Evolutionary conservation across 1,140 invertebrate species (phyloP), one percentile per base, ranked within the genome.

Genomic region (Drosophila sproati): DNA sequence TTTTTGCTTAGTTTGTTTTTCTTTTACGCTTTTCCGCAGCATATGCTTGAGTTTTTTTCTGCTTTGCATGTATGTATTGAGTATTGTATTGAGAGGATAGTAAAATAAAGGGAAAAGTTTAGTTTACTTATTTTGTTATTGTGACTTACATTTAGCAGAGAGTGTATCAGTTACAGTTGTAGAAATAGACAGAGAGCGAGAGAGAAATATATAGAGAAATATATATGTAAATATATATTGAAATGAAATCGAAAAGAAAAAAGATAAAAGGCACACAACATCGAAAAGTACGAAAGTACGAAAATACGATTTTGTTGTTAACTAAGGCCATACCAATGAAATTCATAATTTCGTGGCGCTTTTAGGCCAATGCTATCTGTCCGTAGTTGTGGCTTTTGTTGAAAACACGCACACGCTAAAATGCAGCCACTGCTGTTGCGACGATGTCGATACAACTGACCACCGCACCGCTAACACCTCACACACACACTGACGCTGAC

Each of bases 271-370:
- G 64, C 69, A 82, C 74, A 70, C 59, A 71, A 63, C 50, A 66
- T 31, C 45, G 35, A 48, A 31, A 60, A 51, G 8, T 31, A 20
- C 20, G 20, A 20, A 20, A 20, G 20, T 20, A 20, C 20, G 20
- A 20, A 6, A 34, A 62, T 28, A 59, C 45, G 48, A 67, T 55
- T 57, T 29, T 8, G 51, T 50, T 41, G 29, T 41, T 20, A 55
- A 68, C 12, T 48, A 4, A 50, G 41, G 7, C 56, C 91, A 82
- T 92, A 92, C 91, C 91, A 91, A 92, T 92, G 90, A 92, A 92
- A 92, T 92, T 92, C 91, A 92, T 92, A 71, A 89, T 91, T 92
- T 89, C 80, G 76, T 78, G 91, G 88, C 90, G 90, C 91, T 80
- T 82, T 88, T 69, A 89, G 78, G 80, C 91, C 77, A 78, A 77